phyloP scores from a whole-genome alignment of 2,888 invertebrate genomes.

The Noctua comes region DNA sequence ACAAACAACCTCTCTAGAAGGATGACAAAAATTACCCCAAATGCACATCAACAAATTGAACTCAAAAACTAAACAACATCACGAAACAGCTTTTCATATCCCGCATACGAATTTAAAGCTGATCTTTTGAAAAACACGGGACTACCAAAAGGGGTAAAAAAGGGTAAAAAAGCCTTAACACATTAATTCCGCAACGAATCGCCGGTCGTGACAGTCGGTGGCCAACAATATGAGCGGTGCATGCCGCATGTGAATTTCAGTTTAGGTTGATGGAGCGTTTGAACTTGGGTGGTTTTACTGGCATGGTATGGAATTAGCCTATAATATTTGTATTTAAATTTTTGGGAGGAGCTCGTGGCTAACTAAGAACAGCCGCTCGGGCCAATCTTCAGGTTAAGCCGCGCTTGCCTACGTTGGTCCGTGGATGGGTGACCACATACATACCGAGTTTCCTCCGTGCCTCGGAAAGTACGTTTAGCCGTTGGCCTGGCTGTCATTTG shows the following conservation, averaged over 20 bases:
- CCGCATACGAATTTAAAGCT: constrained; percentile 37
- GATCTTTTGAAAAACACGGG: constrained; percentile 50
- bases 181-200: constrained; percentile 71
- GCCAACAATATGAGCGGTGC: constrained; percentile 77
- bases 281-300: constrained; percentile 44
- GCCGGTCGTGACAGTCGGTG: constrained; percentile 73
- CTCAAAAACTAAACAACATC: constrained; percentile 18
- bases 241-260: constrained; percentile 78
- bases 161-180: constrained; percentile 65
- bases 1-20: background rate
- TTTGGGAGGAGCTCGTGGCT: too few species aligned
- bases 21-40: background rate
- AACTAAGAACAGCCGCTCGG: too few species aligned
- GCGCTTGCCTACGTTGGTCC: too few species aligned
- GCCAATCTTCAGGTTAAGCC: too few species aligned
- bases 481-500: too few species aligned
- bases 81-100: constrained; percentile 28
- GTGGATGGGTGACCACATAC: too few species aligned
- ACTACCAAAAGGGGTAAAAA: constrained; percentile 47
- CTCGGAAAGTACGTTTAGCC: too few species aligned
- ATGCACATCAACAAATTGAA: constrained; percentile 34
- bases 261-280: constrained; percentile 71
- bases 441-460: too few species aligned
- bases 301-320: constrained; percentile 3
- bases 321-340: too few species aligned